These are phyloP conservation scores for Danionella dracula DNA, from an alignment of 2,797 vertebrate species.

Conservation along the genomic window DNA sequence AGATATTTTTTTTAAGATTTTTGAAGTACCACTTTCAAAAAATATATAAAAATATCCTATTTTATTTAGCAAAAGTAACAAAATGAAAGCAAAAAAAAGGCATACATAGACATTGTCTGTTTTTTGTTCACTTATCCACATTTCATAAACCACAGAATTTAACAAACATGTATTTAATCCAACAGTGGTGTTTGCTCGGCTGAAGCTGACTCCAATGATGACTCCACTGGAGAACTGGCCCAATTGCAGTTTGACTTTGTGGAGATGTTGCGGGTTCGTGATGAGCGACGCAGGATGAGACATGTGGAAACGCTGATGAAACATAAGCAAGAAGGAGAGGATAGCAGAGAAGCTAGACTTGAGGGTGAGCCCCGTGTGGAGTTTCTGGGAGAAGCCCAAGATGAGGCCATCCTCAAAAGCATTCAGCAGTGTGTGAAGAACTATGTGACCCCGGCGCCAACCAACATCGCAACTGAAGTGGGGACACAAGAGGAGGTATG, in stretches of 20 bases:
- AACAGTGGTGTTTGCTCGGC: constrained; percentile 15
- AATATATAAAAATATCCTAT: too few species aligned
- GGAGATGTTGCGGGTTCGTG: constrained; percentile 64
- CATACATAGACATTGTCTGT: too few species aligned
- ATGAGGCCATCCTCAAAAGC: background rate
- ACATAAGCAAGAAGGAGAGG: constrained; percentile 63
- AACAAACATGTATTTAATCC: too few species aligned
- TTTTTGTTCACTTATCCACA: too few species aligned
- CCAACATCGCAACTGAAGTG: background rate
- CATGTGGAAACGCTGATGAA: constrained; percentile 60
- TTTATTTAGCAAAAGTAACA: too few species aligned
- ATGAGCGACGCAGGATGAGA: constrained; percentile 63
- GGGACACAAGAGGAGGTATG: constrained; percentile 13
- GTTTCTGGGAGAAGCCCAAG: constrained; percentile 34
- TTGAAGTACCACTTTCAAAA: too few species aligned
- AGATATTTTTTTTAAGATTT: too few species aligned
- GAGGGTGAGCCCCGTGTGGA: constrained; percentile 36
- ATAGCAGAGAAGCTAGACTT: background rate
- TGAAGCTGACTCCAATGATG: background rate
- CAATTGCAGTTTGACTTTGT: constrained; percentile 63
- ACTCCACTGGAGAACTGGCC: constrained; percentile 41
- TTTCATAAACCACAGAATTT: too few species aligned
- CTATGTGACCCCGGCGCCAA: background rate
- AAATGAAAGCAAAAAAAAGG: too few species aligned
- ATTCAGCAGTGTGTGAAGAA: background rate